Percentiles rank a stretch among this genome's conserved stretches.
Conservation (phyloP, 2,888 invertebrate genomes). For the Sphinx pinastri region DNA sequence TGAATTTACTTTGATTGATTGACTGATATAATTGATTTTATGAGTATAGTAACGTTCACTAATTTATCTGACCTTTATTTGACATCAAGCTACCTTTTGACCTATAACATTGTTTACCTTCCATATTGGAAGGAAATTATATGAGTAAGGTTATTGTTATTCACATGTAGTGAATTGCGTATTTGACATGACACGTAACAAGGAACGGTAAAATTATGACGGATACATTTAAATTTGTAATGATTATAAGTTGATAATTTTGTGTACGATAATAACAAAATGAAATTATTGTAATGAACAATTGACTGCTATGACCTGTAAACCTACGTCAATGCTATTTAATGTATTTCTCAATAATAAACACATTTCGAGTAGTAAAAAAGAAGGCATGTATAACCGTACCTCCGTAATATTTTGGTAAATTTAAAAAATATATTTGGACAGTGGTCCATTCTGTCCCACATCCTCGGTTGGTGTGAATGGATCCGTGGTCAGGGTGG, state of each 20-base stretch:
- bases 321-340: no score
- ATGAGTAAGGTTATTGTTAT: neutral
- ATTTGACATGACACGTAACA: neutral
- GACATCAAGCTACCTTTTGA: slow-evolving; percentile 8
- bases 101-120: slow-evolving; percentile 24
- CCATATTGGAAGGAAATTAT: neutral
- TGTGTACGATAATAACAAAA: no score
- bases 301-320: no score
- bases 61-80: slow-evolving; percentile 45
- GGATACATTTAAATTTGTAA: no score
- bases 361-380: no score
- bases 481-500: slow-evolving; percentile 79
- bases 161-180: neutral
- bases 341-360: no score
- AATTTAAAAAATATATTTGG: neutral
- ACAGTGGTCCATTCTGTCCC: slow-evolving; percentile 43
- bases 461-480: slow-evolving; percentile 69
- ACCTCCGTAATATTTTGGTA: neutral
- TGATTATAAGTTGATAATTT: no score
- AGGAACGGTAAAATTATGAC: neutral
- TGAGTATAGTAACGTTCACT: slow-evolving; percentile 36
- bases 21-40: slow-evolving; percentile 35
- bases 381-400: no score
- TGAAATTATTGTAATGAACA: no score
- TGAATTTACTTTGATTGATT: slow-evolving; percentile 34